A percentile compares a stretch with the other conserved stretches of the same genome.
These are phyloP conservation scores for Formicarius rufipectus DNA, from an alignment of 2,113 vertebrate species.

Conservation along the genomic window DNA sequence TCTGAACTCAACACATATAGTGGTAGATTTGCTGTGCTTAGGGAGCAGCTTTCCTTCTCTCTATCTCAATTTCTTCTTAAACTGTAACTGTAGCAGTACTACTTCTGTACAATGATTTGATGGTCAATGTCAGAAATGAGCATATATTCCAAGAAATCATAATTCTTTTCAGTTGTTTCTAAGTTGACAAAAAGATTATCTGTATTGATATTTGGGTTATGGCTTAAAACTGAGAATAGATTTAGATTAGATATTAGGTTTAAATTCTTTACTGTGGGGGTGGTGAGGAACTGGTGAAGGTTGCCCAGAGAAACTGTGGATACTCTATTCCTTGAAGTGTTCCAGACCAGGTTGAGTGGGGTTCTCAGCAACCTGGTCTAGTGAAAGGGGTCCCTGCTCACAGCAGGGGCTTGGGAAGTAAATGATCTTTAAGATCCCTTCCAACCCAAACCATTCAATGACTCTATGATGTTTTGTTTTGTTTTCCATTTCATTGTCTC, in stretches of 20 bases:
- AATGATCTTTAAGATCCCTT: not conserved
- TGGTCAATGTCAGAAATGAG: not conserved
- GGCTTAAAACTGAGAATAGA: not conserved
- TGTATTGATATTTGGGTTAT: not conserved
- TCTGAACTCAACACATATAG: rapidly evolving
- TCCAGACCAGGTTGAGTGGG: not conserved
- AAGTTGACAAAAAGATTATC: not conserved
- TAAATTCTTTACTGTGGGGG: not conserved
- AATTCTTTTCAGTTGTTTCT: not conserved
- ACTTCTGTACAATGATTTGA: not conserved
- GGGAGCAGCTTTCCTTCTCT: not conserved
- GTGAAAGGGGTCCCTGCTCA: not conserved
- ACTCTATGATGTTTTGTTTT: not conserved
- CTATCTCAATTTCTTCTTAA: not conserved
- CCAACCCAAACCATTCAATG: not conserved
- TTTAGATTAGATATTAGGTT: not conserved
- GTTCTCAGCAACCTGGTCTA: not conserved
- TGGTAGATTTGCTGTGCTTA: rapidly evolving
- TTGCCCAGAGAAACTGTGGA: not conserved
- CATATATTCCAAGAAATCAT: not conserved
- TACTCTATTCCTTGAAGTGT: not conserved
- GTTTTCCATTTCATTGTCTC: not conserved
- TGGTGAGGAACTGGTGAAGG: not conserved
- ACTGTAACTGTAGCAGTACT: not conserved
- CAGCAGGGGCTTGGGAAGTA: not conserved